These are phyloP conservation scores for Unio delphinus DNA, from an alignment of 2,888 invertebrate genomes.

Conservation along the genomic window DNA sequence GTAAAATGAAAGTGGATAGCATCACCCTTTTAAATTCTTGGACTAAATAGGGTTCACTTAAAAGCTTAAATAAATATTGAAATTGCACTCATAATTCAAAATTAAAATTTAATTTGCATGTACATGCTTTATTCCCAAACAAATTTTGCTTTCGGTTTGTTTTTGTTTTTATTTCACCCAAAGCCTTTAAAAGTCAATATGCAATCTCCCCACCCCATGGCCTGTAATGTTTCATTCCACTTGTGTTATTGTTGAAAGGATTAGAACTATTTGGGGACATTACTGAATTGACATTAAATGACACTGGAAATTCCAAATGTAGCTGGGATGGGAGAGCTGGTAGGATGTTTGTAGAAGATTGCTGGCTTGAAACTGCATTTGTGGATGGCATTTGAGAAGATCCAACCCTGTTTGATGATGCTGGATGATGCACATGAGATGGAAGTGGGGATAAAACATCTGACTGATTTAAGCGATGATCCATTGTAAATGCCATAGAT, in stretches of 20 bases:
- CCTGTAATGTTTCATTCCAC: slow-evolving; percentile 85
- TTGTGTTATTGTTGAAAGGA: slow-evolving; percentile 75
- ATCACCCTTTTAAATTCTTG: too few relatives aligned
- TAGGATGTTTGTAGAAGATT: slow-evolving; percentile 31
- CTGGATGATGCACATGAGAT: slow-evolving; percentile 49
- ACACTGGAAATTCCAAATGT: slow-evolving; percentile 64
- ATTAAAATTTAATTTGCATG: too few relatives aligned
- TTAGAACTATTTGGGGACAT: slow-evolving; percentile 47
- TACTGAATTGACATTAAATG: slow-evolving; percentile 50
- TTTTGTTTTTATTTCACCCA: too few relatives aligned
- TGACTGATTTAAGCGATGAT: slow-evolving; percentile 44
- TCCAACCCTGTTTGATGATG: slow-evolving; percentile 39
- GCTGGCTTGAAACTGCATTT: slow-evolving; percentile 67
- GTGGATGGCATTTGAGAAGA: slow-evolving; percentile 46
- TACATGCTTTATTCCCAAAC: too few relatives aligned
- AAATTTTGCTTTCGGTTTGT: too few relatives aligned
- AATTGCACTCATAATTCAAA: too few relatives aligned
- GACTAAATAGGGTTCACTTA: too few relatives aligned
- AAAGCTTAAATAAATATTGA: too few relatives aligned
- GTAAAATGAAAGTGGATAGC: too few relatives aligned
- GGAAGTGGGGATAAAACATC: slow-evolving; percentile 41
- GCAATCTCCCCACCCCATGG: slow-evolving; percentile 98
- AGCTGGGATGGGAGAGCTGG: slow-evolving; percentile 52
- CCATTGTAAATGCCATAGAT: slow-evolving; percentile 29
- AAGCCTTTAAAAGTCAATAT: slow-evolving; percentile 75